These are phyloP conservation scores for Enteromius viviparus DNA, from an alignment of 2,797 vertebrate genomes.

Conservation along the genomic window DNA sequence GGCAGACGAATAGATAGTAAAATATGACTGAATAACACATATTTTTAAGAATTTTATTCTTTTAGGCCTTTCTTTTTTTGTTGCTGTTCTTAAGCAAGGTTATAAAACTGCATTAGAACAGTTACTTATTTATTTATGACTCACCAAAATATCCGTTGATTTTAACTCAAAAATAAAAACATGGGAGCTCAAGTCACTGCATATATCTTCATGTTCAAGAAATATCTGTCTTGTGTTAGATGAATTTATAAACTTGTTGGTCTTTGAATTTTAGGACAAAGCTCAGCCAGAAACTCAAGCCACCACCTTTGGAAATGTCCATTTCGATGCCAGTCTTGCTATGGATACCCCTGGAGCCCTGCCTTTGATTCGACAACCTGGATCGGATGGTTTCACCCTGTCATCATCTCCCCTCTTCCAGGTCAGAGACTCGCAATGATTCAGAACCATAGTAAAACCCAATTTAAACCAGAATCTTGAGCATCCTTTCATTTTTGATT, in stretches of 20 bases:
- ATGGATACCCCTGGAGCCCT: conserved; percentile 74
- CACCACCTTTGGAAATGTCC: conserved; percentile 76
- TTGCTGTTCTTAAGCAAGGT: too few species aligned
- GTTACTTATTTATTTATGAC: not conserved
- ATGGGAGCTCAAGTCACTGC: not conserved
- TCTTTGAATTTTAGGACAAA: conserved; percentile 76
- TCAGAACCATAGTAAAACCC: not conserved
- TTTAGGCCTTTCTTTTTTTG: too few species aligned
- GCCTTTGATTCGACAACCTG: conserved; percentile 75
- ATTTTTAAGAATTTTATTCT: not conserved
- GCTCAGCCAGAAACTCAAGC: conserved; percentile 84
- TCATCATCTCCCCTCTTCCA: conserved; percentile 84
- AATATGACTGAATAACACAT: not conserved
- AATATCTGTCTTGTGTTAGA: not conserved
- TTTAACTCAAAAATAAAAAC: not conserved
- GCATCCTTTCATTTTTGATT: not conserved
- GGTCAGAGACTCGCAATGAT: conserved; percentile 60
- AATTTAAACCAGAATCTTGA: not conserved
- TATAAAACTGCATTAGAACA: not conserved
- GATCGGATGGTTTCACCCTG: conserved; percentile 79
- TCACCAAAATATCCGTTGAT: not conserved
- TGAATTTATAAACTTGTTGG: not conserved
- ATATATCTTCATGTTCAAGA: not conserved
- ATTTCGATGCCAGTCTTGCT: conserved; percentile 77
- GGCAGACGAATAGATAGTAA: not conserved